Base-by-base conservation (phyloP, 2,888 invertebrate genomes). In the Cataglyphis cursor region DNA sequence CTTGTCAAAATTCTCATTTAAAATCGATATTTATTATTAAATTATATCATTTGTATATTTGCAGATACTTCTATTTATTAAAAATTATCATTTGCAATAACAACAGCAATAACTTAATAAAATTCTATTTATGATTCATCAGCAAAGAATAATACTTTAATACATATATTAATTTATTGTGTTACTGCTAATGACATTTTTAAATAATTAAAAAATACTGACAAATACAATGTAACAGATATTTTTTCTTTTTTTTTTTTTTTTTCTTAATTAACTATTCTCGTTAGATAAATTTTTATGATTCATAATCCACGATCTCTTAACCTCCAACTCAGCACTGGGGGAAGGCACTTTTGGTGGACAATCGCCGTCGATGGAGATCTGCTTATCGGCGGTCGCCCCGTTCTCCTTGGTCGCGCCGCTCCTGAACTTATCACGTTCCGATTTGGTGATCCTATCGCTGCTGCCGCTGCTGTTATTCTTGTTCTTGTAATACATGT, bases 401-500 rank as follows among this genome's bases (percentile, higher is more conserved):
- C 95, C 83, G 95, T 95, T 93, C 95, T 96, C 90, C 95, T 96
- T 95, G 85, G 44, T n/a, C n/a, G 54, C n/a, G 18, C n/a, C 44
- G 51, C 76, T 59, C 57, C 85, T 90, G 78, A 92, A 92, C 21
- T 89, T 83, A 85, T 87, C 89, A 6, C 91, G 90, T 51, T 80
- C 87, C 1, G 91, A 83, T 64, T 92, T 92, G 4, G 90, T 87
- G 0, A 91, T 86, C 82, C 93, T 91, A n/a, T 51, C 51, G 31
- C 92, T 93, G 95, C 96, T 6, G n/a, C 15, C n/a, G 57, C 18
- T 3, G 21, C 18, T 31, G 31, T 21, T 59, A 6, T 15, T 59
- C 5, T 35, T 70, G 93, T 96, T 96, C 93, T 96, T 96, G 92
- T 97, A 96, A 95, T 97, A 97, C 95, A 97, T 97, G 93, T 97